A percentile compares a stretch with the other conserved stretches of the same genome.
Conservation (phyloP, 1,140 invertebrate species). For the Theocolax elegans region DNA sequence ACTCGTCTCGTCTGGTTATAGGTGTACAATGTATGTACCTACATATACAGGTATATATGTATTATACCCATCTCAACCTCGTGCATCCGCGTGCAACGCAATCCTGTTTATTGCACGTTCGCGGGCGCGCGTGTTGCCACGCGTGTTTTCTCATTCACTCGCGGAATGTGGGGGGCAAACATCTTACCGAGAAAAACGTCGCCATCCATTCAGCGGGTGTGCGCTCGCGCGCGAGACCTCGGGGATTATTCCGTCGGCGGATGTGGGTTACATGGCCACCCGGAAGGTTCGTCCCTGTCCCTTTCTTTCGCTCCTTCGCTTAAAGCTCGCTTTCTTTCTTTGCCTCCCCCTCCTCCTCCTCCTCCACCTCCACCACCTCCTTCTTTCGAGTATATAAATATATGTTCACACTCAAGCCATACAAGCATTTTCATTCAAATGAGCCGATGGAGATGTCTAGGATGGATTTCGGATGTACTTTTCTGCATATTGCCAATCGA, state of each 20-base stretch:
- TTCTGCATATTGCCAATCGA: background rate
- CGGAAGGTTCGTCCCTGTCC: constrained; percentile 11
- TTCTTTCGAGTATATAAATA: too few species aligned
- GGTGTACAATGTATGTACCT: too few species aligned
- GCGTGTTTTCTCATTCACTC: background rate
- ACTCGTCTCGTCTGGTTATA: too few species aligned
- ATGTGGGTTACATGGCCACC: constrained; percentile 31
- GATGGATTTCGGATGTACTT: background rate
- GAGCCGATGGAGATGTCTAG: constrained; percentile 21
- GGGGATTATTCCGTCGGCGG: constrained; percentile 23
- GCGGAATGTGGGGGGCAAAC: background rate
- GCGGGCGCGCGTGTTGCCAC: too few species aligned
- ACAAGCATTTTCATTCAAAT: background rate
- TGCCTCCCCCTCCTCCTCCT: too few species aligned
- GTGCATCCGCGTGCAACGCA: background rate
- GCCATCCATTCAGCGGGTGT: background rate
- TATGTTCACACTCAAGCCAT: too few species aligned
- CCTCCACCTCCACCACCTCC: too few species aligned
- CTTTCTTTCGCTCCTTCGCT: background rate
- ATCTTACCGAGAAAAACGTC: constrained; percentile 32
- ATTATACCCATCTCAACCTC: too few species aligned
- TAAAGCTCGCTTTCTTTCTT: background rate
- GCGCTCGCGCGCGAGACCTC: background rate
- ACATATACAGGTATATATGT: too few species aligned
- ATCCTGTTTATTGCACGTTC: background rate